Base-by-base conservation (phyloP, 2,888 invertebrate genomes). In the Mythimna albipuncta region DNA sequence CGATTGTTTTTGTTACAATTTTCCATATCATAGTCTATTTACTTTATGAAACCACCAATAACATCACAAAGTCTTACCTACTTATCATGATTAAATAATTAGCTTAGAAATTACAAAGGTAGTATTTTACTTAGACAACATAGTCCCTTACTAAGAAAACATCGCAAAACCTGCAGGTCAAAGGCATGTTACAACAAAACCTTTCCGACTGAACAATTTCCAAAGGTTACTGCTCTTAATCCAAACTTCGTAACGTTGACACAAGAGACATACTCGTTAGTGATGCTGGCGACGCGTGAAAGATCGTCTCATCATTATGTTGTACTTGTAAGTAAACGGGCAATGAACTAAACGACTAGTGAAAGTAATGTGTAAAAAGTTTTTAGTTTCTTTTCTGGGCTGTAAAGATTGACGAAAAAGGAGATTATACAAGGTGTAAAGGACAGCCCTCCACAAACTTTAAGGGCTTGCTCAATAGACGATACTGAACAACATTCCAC, bases 181-280 rank as follows among this genome's bases (percentile, higher is more conserved):
- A 69, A 41, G n/a, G 6, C 38, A 41, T 44, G 6, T 57, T 54
- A 67, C 6, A 69, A 32, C 16, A 35, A 7, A n/a, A 32, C 16
- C 32, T n/a, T 38, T 44, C 26, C 13, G 9, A 4, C 5, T 21
- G 2, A 68, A 59, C 13, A 41, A 52, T 52, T 50, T 50, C 13
- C 38, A 50, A 59, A 59, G 59, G 9, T 16, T 32, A 52, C 21
- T 35, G 58, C 50, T 32, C 32, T 16, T 11, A 16, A 1, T 2
- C 13, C 0, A 21, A 52, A 41, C 13, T 19, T 41, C 26, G 21
- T 21, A 32, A 71, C 59, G 32, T 50, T 38, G 21, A 47, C 13
- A 16, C 26, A 44, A 32, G 41, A 61, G 19, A 57, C 55, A 26
- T 62, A 63, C 35, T 10, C 10, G 19, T 71, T 72, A 63, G 13